Evolutionary conservation across 2,113 vertebrate species (phyloP).

Genomic region (Crotalus tigris): DNA sequence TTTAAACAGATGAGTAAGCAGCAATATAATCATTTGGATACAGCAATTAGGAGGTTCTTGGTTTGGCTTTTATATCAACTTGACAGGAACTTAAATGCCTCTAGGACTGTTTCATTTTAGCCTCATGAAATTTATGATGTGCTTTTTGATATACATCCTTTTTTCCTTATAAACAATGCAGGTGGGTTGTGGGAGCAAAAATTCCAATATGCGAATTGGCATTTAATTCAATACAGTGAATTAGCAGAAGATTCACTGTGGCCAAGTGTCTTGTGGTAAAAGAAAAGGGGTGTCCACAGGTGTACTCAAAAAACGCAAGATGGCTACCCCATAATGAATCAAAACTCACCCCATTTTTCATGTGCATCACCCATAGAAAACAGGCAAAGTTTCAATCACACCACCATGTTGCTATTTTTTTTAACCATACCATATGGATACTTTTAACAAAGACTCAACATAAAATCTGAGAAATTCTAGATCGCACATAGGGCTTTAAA

Average conservation of each 20-base stretch:
- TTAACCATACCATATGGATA: neutral
- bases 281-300: neutral
- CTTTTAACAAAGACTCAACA: neutral
- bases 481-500: neutral
- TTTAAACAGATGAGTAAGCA: conserved; percentile 87
- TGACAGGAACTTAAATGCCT: conserved; percentile 55
- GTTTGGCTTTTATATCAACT: conserved; percentile 57
- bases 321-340: neutral
- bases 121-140: conserved; percentile 7
- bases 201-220: neutral
- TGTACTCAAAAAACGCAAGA: neutral
- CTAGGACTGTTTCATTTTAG: conserved; percentile 14
- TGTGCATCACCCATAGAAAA: neutral
- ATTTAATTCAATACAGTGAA: neutral
- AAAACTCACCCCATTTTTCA: neutral
- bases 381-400: neutral
- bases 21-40: conserved; percentile 66
- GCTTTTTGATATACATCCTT: neutral
- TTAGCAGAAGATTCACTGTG: neutral
- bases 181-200: neutral
- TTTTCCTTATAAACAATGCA: neutral
- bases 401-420: neutral
- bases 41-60: conserved; percentile 65
- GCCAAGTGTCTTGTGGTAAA: neutral
- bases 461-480: neutral